phyloP scores from a whole-genome alignment of 2,113 vertebrate genomes.

The Perognathus longimembris region DNA sequence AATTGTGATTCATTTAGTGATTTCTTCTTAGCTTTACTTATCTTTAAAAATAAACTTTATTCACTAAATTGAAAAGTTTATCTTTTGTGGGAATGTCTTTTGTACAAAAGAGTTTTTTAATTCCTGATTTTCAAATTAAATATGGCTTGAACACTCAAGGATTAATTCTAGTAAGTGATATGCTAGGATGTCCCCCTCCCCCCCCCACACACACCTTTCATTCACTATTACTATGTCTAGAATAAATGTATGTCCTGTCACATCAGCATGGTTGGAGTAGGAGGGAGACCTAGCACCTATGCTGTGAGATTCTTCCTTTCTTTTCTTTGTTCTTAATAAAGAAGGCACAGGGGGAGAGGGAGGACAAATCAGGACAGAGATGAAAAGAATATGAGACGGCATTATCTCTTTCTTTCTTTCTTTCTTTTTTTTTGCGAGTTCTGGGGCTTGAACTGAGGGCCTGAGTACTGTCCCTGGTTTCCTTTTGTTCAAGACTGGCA shows the following conservation, averaged over 20 bases:
- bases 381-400: background rate
- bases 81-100: background rate
- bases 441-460: too few species aligned
- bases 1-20: background rate
- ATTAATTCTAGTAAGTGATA: conserved; percentile 45
- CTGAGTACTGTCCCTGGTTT: too few species aligned
- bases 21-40: background rate
- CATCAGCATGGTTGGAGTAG: conserved; percentile 73
- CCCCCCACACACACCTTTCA: background rate
- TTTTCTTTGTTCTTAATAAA: conserved; percentile 54
- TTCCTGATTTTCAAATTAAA: background rate
- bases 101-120: background rate
- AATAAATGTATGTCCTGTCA: conserved; percentile 79
- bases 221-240: conserved; percentile 10
- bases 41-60: background rate
- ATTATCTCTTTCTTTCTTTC: too few species aligned
- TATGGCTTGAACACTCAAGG: background rate
- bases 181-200: background rate
- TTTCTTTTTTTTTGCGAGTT: too few species aligned
- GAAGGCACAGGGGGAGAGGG: conserved; percentile 33
- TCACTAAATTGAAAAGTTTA: background rate
- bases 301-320: background rate
- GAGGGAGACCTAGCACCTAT: conserved; percentile 35
- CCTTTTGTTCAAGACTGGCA: too few species aligned
- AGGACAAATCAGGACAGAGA: background rate